Conservation (phyloP, 1,140 invertebrate genomes). For the Archegozetes longisetosus region DNA sequence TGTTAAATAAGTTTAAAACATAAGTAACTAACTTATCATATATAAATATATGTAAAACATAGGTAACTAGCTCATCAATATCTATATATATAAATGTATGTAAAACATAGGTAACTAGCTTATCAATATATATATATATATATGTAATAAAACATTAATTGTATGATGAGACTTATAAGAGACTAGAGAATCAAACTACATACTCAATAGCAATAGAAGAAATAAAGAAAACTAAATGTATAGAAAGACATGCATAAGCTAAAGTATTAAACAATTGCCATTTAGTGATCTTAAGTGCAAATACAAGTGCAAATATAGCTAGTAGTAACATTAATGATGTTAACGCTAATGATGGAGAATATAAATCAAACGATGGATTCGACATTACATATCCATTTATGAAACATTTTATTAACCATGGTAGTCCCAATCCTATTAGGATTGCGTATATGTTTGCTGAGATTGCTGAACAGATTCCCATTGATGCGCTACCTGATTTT, state of each 20-base stretch:
- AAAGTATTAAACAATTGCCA: background rate
- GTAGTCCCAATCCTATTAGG: constrained; percentile 58
- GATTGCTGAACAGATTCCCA: constrained; percentile 65
- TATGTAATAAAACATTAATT: too few species aligned
- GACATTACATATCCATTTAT: constrained; percentile 21
- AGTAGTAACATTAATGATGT: background rate
- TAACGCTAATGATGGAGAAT: background rate
- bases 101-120: too few species aligned
- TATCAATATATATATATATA: too few species aligned
- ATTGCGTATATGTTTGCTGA: constrained; percentile 71
- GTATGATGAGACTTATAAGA: too few species aligned
- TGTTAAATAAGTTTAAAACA: too few species aligned
- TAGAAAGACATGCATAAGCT: background rate
- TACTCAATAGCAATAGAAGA: background rate
- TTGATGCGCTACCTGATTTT: constrained; percentile 32
- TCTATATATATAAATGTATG: too few species aligned
- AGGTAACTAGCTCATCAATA: too few species aligned
- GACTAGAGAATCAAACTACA: background rate
- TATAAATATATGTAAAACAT: too few species aligned
- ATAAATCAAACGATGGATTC: background rate
- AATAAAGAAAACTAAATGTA: background rate
- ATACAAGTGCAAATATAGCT: background rate
- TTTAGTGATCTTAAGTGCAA: background rate
- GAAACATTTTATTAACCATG: constrained; percentile 59
- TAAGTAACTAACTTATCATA: too few species aligned